Percentiles rank a stretch among this genome's conserved stretches.
phyloP scores from a whole-genome alignment of 2,888 invertebrate genomes.

The Acleris sparsana region DNA sequence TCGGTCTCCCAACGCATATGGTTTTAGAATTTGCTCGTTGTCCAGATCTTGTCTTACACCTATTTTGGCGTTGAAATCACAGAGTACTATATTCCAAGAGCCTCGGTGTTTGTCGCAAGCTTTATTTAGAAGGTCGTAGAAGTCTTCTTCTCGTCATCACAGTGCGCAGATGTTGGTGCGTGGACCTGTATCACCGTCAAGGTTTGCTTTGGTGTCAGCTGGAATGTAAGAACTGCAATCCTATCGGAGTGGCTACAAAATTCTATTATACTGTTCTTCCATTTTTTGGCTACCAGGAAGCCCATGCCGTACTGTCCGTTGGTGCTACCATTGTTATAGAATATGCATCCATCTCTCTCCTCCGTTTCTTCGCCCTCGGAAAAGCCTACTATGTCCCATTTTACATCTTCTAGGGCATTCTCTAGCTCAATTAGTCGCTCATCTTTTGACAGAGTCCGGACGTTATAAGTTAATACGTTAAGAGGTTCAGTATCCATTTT shows the following conservation, averaged over 20 bases:
- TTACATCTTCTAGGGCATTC: neutral
- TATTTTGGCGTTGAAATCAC: slow-evolving; percentile 1
- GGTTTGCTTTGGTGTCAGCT: neutral
- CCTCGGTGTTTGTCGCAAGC: neutral
- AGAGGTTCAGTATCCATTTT: too few species aligned
- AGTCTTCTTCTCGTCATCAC: neutral
- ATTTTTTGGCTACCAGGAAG: neutral
- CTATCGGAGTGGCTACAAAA: neutral
- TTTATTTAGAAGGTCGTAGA: neutral
- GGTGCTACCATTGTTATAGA: too few species aligned
- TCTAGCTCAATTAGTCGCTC: too few species aligned
- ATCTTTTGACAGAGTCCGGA: too few species aligned
- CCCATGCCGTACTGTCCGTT: neutral
- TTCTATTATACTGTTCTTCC: neutral
- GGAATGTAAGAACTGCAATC: neutral
- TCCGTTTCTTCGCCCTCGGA: too few species aligned
- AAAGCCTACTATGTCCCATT: neutral
- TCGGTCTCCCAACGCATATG: neutral
- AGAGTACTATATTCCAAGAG: neutral
- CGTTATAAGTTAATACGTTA: too few species aligned
- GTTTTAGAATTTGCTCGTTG: neutral
- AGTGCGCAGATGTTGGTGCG: neutral
- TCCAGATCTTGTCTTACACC: neutral
- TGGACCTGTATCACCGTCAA: too few species aligned
- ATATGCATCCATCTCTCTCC: too few species aligned